A percentile compares a stretch with the other conserved stretches of the same genome.
Evolutionary conservation across 2,797 vertebrate genomes (phyloP).

Genomic region (Calcarius lapponicus): DNA sequence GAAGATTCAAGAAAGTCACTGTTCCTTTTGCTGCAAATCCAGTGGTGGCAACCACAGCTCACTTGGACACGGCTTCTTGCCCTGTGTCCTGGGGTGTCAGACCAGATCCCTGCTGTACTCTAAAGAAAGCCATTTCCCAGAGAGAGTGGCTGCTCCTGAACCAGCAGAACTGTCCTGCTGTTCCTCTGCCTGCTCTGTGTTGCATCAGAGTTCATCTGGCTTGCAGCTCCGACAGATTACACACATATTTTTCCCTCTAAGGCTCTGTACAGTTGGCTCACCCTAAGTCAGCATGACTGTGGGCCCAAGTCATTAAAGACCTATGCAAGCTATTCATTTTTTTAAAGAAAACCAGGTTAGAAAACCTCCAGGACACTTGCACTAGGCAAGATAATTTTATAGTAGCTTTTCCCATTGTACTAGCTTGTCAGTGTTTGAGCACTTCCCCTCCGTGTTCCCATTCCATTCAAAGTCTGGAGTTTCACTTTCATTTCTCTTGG

Average conservation of each 20-base stretch:
- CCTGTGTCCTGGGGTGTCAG: not conserved
- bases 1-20: not conserved
- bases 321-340: not conserved
- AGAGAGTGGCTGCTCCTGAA: not conserved
- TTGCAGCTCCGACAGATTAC: not conserved
- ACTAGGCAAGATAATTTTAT: not conserved
- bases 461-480: not conserved
- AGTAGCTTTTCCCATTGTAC: not conserved
- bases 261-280: not conserved
- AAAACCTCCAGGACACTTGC: not conserved
- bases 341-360: not conserved
- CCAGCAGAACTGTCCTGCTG: rapidly evolving
- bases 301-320: not conserved
- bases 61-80: rapidly evolving
- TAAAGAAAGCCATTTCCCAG: not conserved
- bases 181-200: not conserved
- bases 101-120: not conserved
- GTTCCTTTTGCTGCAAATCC: not conserved
- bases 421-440: not conserved
- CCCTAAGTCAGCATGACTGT: not conserved
- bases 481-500: constrained; percentile 74
- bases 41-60: rapidly evolving
- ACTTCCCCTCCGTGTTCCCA: not conserved
- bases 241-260: not conserved
- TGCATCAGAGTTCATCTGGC: not conserved